Conservation (phyloP, 1,140 invertebrate genomes). For the Drosophila cardini region DNA sequence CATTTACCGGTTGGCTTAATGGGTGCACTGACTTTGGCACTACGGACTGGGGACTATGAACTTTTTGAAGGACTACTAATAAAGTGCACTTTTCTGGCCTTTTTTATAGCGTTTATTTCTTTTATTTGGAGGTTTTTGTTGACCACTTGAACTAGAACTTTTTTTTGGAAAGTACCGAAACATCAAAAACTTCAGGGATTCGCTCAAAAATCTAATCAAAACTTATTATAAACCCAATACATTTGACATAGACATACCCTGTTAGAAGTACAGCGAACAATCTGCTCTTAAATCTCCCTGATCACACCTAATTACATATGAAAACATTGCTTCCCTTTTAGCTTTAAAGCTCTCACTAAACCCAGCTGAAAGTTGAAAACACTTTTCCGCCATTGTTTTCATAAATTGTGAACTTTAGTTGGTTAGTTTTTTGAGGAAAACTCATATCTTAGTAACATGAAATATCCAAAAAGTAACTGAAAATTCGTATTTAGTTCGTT, state of each 20-base stretch:
- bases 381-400: slow-evolving; percentile 31
- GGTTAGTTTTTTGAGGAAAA: slow-evolving; percentile 18
- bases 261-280: too few species aligned
- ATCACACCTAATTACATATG: background rate
- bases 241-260: too few species aligned
- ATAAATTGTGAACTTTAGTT: slow-evolving; percentile 47
- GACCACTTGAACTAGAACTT: too few species aligned
- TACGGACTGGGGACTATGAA: background rate
- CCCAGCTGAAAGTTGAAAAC: slow-evolving; percentile 7
- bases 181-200: too few species aligned
- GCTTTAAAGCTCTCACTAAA: background rate
- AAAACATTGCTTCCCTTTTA: background rate
- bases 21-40: slow-evolving; percentile 68
- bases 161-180: too few species aligned
- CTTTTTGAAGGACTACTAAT: slow-evolving; percentile 49
- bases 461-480: slow-evolving; percentile 40
- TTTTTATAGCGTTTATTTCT: slow-evolving; percentile 36
- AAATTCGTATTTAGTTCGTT: slow-evolving; percentile 36
- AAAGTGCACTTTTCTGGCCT: slow-evolving; percentile 56
- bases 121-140: background rate
- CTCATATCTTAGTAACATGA: slow-evolving; percentile 33
- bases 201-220: too few species aligned
- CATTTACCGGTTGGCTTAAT: slow-evolving; percentile 79
- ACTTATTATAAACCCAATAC: too few species aligned
- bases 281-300: too few species aligned